phyloP scores from a whole-genome alignment of 2,113 vertebrate genomes.

The human region DNA sequence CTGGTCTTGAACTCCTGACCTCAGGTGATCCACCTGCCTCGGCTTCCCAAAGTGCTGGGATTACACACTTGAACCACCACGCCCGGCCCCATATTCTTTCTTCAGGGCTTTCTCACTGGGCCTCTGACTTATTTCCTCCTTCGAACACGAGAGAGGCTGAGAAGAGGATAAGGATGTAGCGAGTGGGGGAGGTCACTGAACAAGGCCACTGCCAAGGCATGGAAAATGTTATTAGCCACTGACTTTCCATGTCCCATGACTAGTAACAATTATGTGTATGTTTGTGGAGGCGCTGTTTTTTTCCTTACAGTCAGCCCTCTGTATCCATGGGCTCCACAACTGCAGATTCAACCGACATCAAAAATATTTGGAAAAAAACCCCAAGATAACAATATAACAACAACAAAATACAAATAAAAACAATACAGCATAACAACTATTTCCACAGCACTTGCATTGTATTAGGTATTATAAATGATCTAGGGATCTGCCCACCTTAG shows the following conservation, averaged over 20 bases:
- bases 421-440: not conserved
- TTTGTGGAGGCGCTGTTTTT: not conserved
- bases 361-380: not conserved
- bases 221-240: not conserved
- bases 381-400: not conserved
- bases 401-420: not conserved
- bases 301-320: not conserved
- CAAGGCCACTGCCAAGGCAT: not conserved
- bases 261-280: not conserved
- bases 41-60: too few relatives aligned
- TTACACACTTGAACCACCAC: too few relatives aligned
- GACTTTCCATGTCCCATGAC: not conserved
- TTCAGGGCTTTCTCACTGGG: not conserved
- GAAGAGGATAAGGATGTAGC: not conserved
- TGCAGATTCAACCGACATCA: not conserved
- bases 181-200: not conserved
- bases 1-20: too few relatives aligned
- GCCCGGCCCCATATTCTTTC: not conserved
- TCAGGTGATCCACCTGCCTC: too few relatives aligned
- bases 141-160: not conserved
- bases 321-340: not conserved
- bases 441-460: not conserved
- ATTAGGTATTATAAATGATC: not conserved
- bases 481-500: not conserved
- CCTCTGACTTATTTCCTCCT: not conserved